Percentiles rank a stretch among this genome's conserved stretches.
phyloP scores from a whole-genome alignment of 1,140 invertebrate species.

The Apocrypta bakeri region DNA sequence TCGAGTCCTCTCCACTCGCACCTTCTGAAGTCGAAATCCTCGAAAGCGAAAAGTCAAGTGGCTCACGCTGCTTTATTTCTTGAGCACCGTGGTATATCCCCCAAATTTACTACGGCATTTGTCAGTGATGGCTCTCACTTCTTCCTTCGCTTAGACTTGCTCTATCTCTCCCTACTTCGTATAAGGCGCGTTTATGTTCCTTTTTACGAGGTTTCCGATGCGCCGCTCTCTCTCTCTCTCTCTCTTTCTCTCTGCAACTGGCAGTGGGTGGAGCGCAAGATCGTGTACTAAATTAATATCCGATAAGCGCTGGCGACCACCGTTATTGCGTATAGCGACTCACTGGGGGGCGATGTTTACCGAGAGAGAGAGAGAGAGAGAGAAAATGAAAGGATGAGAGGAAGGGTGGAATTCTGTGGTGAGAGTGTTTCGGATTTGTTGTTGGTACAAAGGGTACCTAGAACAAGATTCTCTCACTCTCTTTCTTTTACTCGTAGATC shows the following conservation, averaged over 20 bases:
- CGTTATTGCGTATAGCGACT: slow-evolving; percentile 21
- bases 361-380: background rate
- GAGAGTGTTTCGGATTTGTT: background rate
- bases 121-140: slow-evolving; percentile 45
- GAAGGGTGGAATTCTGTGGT: background rate
- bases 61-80: slow-evolving; percentile 7
- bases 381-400: background rate
- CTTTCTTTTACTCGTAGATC: background rate
- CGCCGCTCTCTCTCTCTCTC: background rate
- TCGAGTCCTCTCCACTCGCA: too few species aligned
- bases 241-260: slow-evolving; percentile 46
- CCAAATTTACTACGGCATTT: slow-evolving; percentile 41
- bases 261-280: slow-evolving; percentile 57
- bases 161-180: background rate
- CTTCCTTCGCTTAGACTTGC: slow-evolving; percentile 12
- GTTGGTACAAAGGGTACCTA: background rate
- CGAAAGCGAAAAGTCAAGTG: slow-evolving; percentile 18
- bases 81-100: background rate
- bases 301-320: slow-evolving; percentile 39
- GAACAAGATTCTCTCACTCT: background rate
- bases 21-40: too few species aligned
- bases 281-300: slow-evolving; percentile 62
- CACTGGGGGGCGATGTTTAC: background rate
- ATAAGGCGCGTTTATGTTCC: slow-evolving; percentile 36
- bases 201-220: slow-evolving; percentile 48